Percentiles rank a stretch among this genome's conserved stretches.
phyloP scores from a whole-genome alignment of 1,140 invertebrate species.

The Drusus annulatus region DNA sequence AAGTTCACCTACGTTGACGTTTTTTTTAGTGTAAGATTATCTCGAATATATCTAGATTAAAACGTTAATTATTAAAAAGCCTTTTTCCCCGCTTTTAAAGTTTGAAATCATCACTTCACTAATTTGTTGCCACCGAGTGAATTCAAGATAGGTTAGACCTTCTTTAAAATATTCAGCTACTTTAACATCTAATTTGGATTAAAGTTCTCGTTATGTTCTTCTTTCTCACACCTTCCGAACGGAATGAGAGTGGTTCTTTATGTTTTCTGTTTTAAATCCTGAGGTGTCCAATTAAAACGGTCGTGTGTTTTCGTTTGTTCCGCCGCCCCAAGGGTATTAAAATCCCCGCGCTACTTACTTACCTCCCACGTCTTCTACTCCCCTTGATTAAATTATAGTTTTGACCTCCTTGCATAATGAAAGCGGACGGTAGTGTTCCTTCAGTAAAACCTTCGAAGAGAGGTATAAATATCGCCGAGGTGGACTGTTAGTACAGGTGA shows the following conservation, averaged over 20 bases:
- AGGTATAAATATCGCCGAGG: conserved; percentile 48
- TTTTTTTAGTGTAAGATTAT: too few species aligned
- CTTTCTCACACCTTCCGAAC: conserved; percentile 1
- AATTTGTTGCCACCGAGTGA: too few species aligned
- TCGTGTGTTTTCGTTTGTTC: conserved; percentile 40
- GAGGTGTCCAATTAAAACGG: conserved; percentile 29
- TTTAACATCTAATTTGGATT: background rate
- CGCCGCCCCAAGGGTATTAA: conserved; percentile 25
- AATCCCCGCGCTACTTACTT: conserved; percentile 7
- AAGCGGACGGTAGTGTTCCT: conserved; percentile 40
- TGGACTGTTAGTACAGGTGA: conserved; percentile 29
- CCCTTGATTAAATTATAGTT: conserved; percentile 55
- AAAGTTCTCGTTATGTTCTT: background rate
- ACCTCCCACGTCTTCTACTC: background rate
- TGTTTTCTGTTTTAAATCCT: conserved; percentile 12
- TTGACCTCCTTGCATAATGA: conserved; percentile 58
- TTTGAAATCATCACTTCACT: too few species aligned
- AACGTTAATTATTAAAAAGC: too few species aligned
- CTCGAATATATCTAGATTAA: too few species aligned
- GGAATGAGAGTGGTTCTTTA: background rate
- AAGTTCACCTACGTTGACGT: too few species aligned
- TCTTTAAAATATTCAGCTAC: too few species aligned
- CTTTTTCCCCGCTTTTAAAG: too few species aligned
- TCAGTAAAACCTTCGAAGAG: conserved; percentile 39
- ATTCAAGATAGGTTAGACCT: too few species aligned